Conservation (phyloP, 2,113 vertebrate species). For the Daphoenositta chrysoptera region DNA sequence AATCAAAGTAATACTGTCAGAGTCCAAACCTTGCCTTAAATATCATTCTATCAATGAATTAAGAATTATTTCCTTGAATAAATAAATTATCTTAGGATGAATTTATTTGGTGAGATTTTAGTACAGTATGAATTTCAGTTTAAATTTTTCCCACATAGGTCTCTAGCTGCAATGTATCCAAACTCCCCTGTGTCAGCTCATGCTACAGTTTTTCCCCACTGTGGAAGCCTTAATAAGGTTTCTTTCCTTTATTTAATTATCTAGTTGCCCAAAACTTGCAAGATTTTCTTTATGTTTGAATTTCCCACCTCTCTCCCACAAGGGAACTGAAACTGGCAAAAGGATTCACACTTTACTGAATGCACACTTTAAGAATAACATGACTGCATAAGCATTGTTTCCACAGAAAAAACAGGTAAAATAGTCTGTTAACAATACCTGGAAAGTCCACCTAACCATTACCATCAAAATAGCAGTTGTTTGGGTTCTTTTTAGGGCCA, state of each 20-base stretch:
- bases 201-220: background rate
- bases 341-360: background rate
- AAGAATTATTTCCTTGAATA: background rate
- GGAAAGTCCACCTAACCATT: background rate
- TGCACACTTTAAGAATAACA: background rate
- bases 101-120: background rate
- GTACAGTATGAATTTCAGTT: background rate
- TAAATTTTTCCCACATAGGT: background rate
- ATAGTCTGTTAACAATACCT: background rate
- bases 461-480: background rate
- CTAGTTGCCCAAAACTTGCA: background rate
- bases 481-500: background rate
- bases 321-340: background rate
- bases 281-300: background rate
- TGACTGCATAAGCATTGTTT: background rate
- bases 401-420: background rate
- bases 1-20: background rate
- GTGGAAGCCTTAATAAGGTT: background rate
- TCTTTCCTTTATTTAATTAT: background rate
- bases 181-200: background rate
- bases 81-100: background rate
- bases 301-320: background rate
- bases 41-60: background rate
- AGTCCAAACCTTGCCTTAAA: background rate
- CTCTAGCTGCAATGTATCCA: background rate